Base-by-base conservation (phyloP, 1,140 invertebrate species). In the Chymomyza costata region DNA sequence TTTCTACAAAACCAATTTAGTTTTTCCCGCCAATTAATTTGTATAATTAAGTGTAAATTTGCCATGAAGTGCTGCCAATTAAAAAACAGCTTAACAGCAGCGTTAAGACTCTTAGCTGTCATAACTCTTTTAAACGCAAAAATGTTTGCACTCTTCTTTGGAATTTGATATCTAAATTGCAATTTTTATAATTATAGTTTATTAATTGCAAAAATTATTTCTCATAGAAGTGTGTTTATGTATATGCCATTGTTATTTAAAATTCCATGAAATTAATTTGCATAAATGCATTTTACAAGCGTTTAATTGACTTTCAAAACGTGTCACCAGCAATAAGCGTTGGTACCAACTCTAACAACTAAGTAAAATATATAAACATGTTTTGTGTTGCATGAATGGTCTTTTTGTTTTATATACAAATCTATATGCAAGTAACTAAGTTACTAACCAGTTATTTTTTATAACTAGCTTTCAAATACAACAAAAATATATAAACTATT, bases 241-340 rank as follows among this genome's bases (percentile, higher is more conserved):
- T n/a, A n/a, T n/a, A n/a, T 40, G 50, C 30, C 11, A 28, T 34
- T 52, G 15, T 52, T 30, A n/a, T 2, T 17, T 44, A 31, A 16
- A 39, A 65, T 65, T 59, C 34, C 32, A 17, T 58, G 55, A 25
- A 40, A 41, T 60, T 49, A 18, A 41, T 71, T 71, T 57, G 57
- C 67, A 71, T 71, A 73, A 73, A 73, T 73, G 68, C 57, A 73
- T 73, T 63, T 66, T 67, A 73, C 68, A 63, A 63, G 58, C 68
- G 47, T 71, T 73, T 73, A 73, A 73, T 73, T 73, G 68, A 67
- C 68, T 73, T 73, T 73, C 63, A 73, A 73, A 71, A 71, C 67
- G 57, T 71, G 67, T 71, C 67, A 71, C 44, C 37, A 17, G 14
- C 43, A 34, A 53, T 37, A 34, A 32, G 45, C 34, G n/a, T n/a